Evolutionary conservation across 92 coral and sea anemone species (phyloP).

Genomic region (Parazoanthus atlanticus): DNA sequence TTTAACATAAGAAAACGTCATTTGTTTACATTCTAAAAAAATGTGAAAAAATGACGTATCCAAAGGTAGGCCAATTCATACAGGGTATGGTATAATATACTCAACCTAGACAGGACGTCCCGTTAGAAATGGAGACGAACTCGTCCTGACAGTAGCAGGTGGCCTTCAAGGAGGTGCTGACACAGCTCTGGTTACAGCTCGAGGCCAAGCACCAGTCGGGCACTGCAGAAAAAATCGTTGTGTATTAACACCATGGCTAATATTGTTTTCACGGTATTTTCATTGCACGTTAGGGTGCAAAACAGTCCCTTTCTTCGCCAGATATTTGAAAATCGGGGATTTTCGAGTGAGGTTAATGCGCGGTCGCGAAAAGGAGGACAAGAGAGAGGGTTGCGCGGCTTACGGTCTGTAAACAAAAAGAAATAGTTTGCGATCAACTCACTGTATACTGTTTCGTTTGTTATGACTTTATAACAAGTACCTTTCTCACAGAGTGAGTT

Average conservation of each 20-base stretch:
- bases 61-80: background rate
- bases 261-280: no score
- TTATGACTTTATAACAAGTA: background rate
- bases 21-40: no score
- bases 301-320: no score
- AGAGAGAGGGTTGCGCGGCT: no score
- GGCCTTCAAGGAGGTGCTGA: constrained; percentile 1
- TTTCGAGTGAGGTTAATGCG: no score
- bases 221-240: background rate
- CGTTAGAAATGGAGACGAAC: constrained; percentile 11
- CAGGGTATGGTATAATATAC: background rate
- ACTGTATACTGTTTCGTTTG: background rate
- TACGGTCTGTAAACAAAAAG: no score
- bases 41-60: background rate
- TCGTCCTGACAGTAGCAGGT: constrained; percentile 5
- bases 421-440: no score
- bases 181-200: constrained; percentile 5
- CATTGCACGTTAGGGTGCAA: no score
- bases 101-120: constrained; percentile 13
- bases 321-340: no score
- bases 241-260: no score
- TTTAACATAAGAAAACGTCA: no score
- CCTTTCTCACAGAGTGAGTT: constrained; percentile 7
- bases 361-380: no score
- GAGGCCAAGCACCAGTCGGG: constrained; percentile 21